Evolutionary conservation across 2,797 vertebrate genomes (phyloP), one percentile per base, ranked within the genome.

Genomic region (Lagothrix lagotricha): DNA sequence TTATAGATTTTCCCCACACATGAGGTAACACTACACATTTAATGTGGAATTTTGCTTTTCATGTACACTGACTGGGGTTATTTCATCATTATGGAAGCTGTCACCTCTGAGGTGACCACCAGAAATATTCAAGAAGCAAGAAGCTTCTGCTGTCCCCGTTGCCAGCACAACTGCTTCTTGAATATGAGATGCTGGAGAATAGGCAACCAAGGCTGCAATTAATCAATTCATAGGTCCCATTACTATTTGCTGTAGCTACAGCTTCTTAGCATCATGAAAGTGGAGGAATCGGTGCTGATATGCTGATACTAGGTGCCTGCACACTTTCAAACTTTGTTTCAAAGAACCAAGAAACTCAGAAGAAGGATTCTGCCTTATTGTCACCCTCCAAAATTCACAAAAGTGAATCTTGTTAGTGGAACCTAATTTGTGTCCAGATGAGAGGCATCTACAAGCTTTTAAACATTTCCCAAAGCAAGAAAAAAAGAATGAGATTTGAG

Each of bases 271-370:
- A 89, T 30, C 11, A 14, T 76, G 44, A 19, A 70, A 67, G 44
- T 5, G 5, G 4, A 2, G 2, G 3, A 2, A 4, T 19, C 8
- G 22, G 72, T 72, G 10, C 30, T 33, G 4, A 3, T 72, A 46
- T 24, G 1, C 7, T 0, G 0, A 3, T 24, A 15, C 64, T 48
- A 83, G 7, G 54, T 5, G 91, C 19, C n/a, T 73, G 13, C 3
- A 44, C 0, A 84, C 13, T 41, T 88, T 70, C 20, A 73, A 89
- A 88, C 8, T 41, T 93, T 36, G 30, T 44, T 95, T 84, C 15
- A 17, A 80, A 77, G 6, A 88, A 30, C 3, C 10, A 82, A 91
- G 1, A 33, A 58, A 4, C 17, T 36, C 26, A 52, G 7, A 73
- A 72, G 13, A 88, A 94, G 46, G 6, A 1, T 82, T 89, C 50